Base-by-base conservation (phyloP, 37 sponge, comb jelly and placozoan genomes). In the Spongia lamella region DNA sequence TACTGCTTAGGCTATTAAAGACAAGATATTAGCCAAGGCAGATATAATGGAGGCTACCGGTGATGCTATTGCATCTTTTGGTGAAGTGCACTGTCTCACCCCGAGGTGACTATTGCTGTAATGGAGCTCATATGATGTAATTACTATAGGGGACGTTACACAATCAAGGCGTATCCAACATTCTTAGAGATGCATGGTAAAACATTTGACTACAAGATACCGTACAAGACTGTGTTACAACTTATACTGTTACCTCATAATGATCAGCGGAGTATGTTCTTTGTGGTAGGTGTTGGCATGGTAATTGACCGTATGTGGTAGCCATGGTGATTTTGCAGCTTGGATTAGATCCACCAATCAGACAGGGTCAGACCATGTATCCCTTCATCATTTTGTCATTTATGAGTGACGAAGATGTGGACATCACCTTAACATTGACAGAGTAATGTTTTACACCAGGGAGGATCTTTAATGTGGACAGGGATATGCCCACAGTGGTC, bases 351-450 rank as follows among this genome's bases (percentile, higher is more conserved):
- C 99, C 99, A 22, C 99, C 99, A 14, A 89, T 98, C 7, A 64
- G 93, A 27, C 99, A 98, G 72, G 99, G 99, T 15, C 99, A 95
- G 82, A 98, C 99, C 20, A 73, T 95, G 4, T 92, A 98, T 58
- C 85, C 88, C 37, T 92, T 95, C 76, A 70, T 98, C 25, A 92
- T 98, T 35, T 68, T 96, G 9, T 80, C 82, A 54, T 63, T 92
- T 22, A 77, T 67, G 0, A 82, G 61, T 47, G 93, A 94, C 29
- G 97, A 96, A 22, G 84, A 87, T 31, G 86, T 84, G 51, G 86
- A 84, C 0, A 75, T 96, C 32, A 84, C 89, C 5, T 82, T 96
- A 4, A 53, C 84, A 27, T 61, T 96, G 19, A 66, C 86, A 14
- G 89, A 91, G 92, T 91, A 39, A 83, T 90, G 47, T 43, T n/a